A percentile compares a stretch with the other conserved stretches of the same genome.
These are phyloP conservation scores for Chymomyza costata DNA, from an alignment of 1,140 invertebrate species.

Conservation along the genomic window DNA sequence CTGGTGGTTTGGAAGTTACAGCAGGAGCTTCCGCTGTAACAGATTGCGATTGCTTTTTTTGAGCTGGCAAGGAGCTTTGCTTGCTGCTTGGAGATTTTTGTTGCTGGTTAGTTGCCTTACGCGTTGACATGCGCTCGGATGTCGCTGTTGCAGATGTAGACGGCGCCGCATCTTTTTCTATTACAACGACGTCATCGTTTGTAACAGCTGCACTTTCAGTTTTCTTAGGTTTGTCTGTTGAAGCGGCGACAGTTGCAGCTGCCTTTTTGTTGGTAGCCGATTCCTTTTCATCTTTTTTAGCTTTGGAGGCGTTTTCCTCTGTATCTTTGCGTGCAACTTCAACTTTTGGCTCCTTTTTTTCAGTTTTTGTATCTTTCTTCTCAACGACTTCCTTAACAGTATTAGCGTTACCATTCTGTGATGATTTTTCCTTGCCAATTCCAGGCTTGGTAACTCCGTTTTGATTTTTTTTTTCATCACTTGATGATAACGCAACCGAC, in stretches of 20 bases:
- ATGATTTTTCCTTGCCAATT: slow-evolving; percentile 44
- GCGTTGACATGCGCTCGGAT: slow-evolving; percentile 40
- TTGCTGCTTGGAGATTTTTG: slow-evolving; percentile 36
- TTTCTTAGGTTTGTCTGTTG: slow-evolving; percentile 4
- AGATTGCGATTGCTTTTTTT: slow-evolving; percentile 8
- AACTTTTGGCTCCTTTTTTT: slow-evolving; percentile 21
- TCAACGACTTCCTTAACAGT: slow-evolving; percentile 26
- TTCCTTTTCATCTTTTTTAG: slow-evolving; percentile 24
- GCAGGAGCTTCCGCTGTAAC: not conserved
- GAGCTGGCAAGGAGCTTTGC: slow-evolving; percentile 4
- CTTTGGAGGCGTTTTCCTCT: slow-evolving; percentile 4
- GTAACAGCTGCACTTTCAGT: not conserved
- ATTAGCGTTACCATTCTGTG: slow-evolving; percentile 41
- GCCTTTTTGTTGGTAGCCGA: slow-evolving; percentile 2
- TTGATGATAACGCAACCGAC: too few relatives aligned
- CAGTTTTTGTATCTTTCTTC: slow-evolving; percentile 39
- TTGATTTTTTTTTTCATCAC: slow-evolving; percentile 48
- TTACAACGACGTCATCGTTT: slow-evolving; percentile 4
- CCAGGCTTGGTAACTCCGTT: slow-evolving; percentile 45
- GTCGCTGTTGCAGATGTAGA: slow-evolving; percentile 34
- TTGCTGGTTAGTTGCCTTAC: slow-evolving; percentile 28
- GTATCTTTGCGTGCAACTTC: slow-evolving; percentile 6
- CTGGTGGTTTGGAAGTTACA: slow-evolving; percentile 9
- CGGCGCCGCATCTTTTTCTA: slow-evolving; percentile 5
- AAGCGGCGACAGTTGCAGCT: not conserved